These are phyloP conservation scores for Oligia strigilis DNA, from an alignment of 2,888 invertebrate genomes.

Conservation along the genomic window DNA sequence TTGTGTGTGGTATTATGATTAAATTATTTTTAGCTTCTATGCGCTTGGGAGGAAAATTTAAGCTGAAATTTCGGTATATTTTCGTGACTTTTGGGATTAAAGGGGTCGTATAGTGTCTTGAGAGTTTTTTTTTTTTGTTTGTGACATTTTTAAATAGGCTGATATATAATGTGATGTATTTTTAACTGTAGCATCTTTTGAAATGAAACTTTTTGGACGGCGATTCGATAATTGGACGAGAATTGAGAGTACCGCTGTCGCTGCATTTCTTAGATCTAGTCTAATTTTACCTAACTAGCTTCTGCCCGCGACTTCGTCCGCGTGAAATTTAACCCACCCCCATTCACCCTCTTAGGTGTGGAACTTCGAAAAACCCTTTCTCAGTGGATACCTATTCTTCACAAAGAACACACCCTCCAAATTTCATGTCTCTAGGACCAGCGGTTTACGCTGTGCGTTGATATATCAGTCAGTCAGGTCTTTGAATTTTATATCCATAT, in stretches of 20 bases:
- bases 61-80: neutral
- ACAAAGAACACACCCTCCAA: too few species aligned
- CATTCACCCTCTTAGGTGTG: too few species aligned
- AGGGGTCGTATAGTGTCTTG: neutral
- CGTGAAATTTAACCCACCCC: too few species aligned
- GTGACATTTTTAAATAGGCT: neutral
- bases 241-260: neutral
- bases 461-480: too few species aligned
- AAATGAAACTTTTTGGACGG: neutral
- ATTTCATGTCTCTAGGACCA: too few species aligned
- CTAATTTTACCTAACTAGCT: neutral
- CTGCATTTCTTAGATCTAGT: neutral
- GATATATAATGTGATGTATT: neutral
- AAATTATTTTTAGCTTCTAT: constrained; percentile 39
- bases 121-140: neutral
- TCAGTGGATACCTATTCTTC: too few species aligned
- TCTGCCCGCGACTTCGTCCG: too few species aligned
- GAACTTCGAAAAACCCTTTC: too few species aligned
- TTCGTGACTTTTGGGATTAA: neutral
- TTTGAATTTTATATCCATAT: too few species aligned
- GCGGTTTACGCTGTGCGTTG: too few species aligned
- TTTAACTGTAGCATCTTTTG: neutral
- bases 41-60: constrained; percentile 2
- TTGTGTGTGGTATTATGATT: constrained; percentile 31
- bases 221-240: neutral